Conservation (phyloP, 2,113 vertebrate species). For the Cettia cetti region DNA sequence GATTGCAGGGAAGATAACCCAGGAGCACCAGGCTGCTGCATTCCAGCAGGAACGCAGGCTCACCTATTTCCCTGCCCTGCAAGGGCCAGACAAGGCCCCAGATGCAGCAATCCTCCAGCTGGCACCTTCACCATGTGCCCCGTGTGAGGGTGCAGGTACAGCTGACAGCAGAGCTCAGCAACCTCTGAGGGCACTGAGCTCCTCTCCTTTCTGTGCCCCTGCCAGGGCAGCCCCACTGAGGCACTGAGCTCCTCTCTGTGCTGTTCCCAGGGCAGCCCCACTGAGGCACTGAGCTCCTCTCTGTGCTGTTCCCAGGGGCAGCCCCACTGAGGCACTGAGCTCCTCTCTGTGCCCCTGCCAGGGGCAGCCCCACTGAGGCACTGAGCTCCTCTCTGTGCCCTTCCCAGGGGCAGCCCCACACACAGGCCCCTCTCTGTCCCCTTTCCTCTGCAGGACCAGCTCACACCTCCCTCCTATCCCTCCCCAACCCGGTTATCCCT, state of each 20-base stretch:
- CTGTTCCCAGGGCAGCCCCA: too few species aligned
- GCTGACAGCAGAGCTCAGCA: too few species aligned
- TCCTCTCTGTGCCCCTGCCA: too few species aligned
- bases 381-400: neutral
- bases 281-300: neutral
- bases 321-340: too few species aligned
- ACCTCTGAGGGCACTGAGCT: neutral
- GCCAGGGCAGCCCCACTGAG: neutral
- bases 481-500: neutral
- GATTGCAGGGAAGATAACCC: neutral
- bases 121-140: neutral
- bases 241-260: neutral
- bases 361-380: too few species aligned
- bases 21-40: neutral
- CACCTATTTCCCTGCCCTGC: neutral
- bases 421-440: too few species aligned
- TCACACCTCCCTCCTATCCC: neutral
- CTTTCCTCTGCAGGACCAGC: neutral
- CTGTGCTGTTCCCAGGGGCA: too few species aligned
- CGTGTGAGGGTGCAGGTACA: too few species aligned
- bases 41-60: neutral
- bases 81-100: neutral
- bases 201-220: too few species aligned
- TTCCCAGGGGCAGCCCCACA: neutral
- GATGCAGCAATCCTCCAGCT: neutral